Evolutionary conservation across 2,888 invertebrate species (phyloP), one percentile per base, ranked within the genome.

Genomic region (Pandemis heparana): DNA sequence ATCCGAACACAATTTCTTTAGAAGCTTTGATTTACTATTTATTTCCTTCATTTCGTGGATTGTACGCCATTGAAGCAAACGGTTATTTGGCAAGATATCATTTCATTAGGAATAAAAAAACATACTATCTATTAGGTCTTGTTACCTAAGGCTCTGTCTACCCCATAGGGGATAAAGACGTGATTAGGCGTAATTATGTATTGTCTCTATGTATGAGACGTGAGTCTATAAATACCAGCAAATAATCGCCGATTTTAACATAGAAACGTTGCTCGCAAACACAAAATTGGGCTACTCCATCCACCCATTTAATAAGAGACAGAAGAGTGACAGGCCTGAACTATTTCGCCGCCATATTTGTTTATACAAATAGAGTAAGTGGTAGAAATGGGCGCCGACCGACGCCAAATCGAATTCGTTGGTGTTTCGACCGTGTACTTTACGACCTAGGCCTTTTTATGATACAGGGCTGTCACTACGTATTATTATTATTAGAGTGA

Each of bases 21-120:
- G 23, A 56, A 56, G 23, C 56, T 56, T 56, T 56, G 56, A 23
- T 56, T 56, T 56, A 51, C 23, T 23, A 56, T 23, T 56, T 56
- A 56, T 56, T 53, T 53, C 18, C 12, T 53, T 18, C 18, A 10
- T 5, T 53, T 53, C 53, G 18, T 18, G 16, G 16, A 16, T 16
- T 5, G 43, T 12, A 46, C 10, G 12, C 10, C 10, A 4, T 7
- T 10, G 8, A 43, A 46, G 10, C 10, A 12, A 43, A 46, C 1
- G 12, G 10, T 46, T 10, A 46, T 46, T 46, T 46, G 10, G 10
- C 1, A 46, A 46, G 43, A 46, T 41, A 41, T 7, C 41, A 32
- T 32, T 32, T 32, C 23, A 32, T 32, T 4, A 41, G 41, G 41
- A 41, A n/a, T n/a, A 41, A 9, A 41, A 41, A 9, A 41, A 9